Evolutionary conservation across 2,888 invertebrate genomes (phyloP), one percentile per base, ranked within the genome.

Genomic region (Serrognathus titanus): DNA sequence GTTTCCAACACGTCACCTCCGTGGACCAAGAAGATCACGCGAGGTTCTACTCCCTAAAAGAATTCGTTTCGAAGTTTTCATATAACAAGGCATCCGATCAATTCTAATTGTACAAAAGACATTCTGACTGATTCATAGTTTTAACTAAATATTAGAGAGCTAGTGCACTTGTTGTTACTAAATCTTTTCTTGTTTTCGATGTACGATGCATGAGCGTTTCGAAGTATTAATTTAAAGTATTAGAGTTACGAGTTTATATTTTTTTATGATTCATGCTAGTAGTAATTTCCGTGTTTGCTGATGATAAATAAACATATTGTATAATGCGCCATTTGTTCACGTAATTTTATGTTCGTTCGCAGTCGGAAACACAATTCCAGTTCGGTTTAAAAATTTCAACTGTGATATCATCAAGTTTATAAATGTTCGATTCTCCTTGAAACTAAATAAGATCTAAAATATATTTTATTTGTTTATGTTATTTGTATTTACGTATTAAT

Each of bases 1-100:
- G 90, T 71, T 92, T 92, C 75, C 88, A 89, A 67, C 92, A 92
- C 74, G 86, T 92, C 61, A 91, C 90, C 50, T 88, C 86, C 67
- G 85, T 92, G 45, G 88, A 89, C 59, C 80, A 83, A 39, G 83
- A 83, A 54, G 89, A 89, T 69, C 81, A 83, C 59, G 80, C 82
- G 52, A 80, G 86, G 59, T 87, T 86, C 66, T 85, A 83, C 71
- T 87, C 88, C 40, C 80, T 89, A 66, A 86, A 86, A 71, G 85
- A 86, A 20, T 81, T 85, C 66, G 82, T 86, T 35, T 81, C 82
- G 46, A 63, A 58, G 49, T 50, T 48, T 6, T n/a, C 53, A 24
- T 54, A 36, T 43, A 52, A 48, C 24, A 31, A 31, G 7, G 7
- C 24, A 31, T 31, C 24, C 24, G 24, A 31, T 11, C 39, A 39